Evolutionary conservation across 1,140 invertebrate species (phyloP).

Genomic region (Cecropterus lyciades): DNA sequence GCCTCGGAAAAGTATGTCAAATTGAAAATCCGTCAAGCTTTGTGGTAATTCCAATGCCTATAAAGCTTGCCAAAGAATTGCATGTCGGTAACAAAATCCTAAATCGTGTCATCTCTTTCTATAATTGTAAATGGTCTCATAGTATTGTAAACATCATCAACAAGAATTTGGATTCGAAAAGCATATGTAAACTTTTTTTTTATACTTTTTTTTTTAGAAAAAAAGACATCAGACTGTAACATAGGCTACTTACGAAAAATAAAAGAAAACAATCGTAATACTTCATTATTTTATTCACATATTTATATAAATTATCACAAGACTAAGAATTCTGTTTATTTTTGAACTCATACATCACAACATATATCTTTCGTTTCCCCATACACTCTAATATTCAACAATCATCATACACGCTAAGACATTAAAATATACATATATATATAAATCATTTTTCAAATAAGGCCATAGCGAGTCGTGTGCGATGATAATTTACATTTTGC

Average conservation of each 20-base stretch:
- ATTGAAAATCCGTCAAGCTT: too few relatives aligned
- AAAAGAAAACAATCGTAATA: slow-evolving; percentile 58
- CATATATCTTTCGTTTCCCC: slow-evolving; percentile 66
- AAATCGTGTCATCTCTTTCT: too few relatives aligned
- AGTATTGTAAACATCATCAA: too few relatives aligned
- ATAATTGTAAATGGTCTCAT: too few relatives aligned
- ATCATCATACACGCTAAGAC: slow-evolving; percentile 56
- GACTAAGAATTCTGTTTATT: slow-evolving; percentile 75
- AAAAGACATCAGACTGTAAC: too few relatives aligned
- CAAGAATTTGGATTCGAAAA: too few relatives aligned
- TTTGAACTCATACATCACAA: slow-evolving; percentile 82
- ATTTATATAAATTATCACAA: slow-evolving; percentile 83
- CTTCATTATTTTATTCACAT: slow-evolving; percentile 80
- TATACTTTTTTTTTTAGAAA: too few relatives aligned
- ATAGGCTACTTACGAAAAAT: neutral
- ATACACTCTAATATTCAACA: slow-evolving; percentile 75
- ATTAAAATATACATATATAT: slow-evolving; percentile 44
- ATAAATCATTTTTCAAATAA: slow-evolving; percentile 71
- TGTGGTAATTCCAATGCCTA: too few relatives aligned
- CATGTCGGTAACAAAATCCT: too few relatives aligned
- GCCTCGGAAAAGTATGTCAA: too few relatives aligned
- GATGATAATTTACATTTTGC: slow-evolving; percentile 55
- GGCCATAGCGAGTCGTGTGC: slow-evolving; percentile 65
- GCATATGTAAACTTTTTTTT: too few relatives aligned
- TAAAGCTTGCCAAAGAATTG: too few relatives aligned